Conservation (phyloP, 2,113 vertebrate genomes). For the Microcebus griseorufus region DNA sequence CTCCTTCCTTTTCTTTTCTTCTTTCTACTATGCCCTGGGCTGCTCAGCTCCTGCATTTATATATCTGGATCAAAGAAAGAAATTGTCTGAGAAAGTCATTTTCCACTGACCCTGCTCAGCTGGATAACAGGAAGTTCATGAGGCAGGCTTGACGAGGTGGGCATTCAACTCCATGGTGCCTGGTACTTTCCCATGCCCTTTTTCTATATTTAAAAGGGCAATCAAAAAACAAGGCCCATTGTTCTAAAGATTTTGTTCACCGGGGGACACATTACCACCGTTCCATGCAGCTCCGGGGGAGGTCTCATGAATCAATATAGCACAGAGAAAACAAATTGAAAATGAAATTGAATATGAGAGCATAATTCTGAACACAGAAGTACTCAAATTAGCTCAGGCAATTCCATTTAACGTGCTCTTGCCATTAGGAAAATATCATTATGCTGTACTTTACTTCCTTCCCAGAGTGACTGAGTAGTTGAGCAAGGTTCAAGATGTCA, state of each 20-base stretch:
- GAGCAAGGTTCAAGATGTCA: background rate
- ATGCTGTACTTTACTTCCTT: background rate
- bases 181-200: background rate
- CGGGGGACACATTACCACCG: background rate
- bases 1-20: background rate
- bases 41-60: background rate
- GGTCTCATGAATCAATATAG: background rate
- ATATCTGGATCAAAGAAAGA: background rate
- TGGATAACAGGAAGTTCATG: background rate
- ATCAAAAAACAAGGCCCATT: background rate
- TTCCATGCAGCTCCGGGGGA: slow-evolving; percentile 10
- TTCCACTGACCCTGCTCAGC: background rate
- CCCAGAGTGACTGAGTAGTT: background rate
- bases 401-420: background rate
- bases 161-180: background rate
- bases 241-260: slow-evolving; percentile 30
- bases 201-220: background rate
- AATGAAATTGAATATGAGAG: slow-evolving; percentile 37
- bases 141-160: background rate
- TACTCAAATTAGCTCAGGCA: background rate
- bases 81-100: background rate
- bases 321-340: slow-evolving; percentile 34
- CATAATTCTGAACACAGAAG: background rate
- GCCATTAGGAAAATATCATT: background rate
- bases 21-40: background rate